These are phyloP conservation scores for Polyploca ridens DNA, from an alignment of 2,888 invertebrate species.

Conservation along the genomic window DNA sequence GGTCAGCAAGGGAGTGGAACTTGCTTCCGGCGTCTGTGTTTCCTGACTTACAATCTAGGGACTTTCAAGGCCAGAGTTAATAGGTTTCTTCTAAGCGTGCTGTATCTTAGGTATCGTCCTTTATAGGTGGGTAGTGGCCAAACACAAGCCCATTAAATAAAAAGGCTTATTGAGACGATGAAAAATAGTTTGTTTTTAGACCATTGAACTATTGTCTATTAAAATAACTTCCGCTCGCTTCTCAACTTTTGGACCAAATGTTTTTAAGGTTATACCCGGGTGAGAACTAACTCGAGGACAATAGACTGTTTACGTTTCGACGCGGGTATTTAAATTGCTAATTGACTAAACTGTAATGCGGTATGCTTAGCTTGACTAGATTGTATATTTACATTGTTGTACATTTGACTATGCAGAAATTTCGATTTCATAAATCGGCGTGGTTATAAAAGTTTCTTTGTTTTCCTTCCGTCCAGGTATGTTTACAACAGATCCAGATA, in stretches of 20 bases:
- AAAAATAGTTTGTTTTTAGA: neutral
- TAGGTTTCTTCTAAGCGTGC: too few species aligned
- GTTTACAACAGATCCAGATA: too few species aligned
- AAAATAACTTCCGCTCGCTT: slow-evolving; percentile 15
- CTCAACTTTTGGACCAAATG: slow-evolving; percentile 24
- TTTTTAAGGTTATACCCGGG: slow-evolving; percentile 27
- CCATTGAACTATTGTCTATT: neutral
- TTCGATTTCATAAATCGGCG: neutral
- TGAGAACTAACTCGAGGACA: slow-evolving; percentile 48
- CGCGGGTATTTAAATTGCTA: slow-evolving; percentile 53
- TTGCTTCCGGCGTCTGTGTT: too few species aligned
- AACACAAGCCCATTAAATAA: neutral
- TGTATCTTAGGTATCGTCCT: too few species aligned
- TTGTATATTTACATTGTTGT: slow-evolving; percentile 25
- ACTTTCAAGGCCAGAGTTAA: too few species aligned
- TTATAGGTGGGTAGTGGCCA: too few species aligned
- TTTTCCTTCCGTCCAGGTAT: too few species aligned
- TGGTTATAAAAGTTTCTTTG: neutral
- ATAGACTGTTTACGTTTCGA: slow-evolving; percentile 52
- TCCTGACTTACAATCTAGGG: too few species aligned
- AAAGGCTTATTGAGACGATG: slow-evolving; percentile 9
- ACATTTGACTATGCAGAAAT: neutral
- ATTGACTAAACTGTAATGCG: slow-evolving; percentile 34
- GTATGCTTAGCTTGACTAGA: slow-evolving; percentile 23
- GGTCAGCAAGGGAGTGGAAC: too few species aligned